Evolutionary conservation across 2,113 vertebrate genomes (phyloP), one percentile per base, ranked within the genome.

Genomic region (Axis porcinus): DNA sequence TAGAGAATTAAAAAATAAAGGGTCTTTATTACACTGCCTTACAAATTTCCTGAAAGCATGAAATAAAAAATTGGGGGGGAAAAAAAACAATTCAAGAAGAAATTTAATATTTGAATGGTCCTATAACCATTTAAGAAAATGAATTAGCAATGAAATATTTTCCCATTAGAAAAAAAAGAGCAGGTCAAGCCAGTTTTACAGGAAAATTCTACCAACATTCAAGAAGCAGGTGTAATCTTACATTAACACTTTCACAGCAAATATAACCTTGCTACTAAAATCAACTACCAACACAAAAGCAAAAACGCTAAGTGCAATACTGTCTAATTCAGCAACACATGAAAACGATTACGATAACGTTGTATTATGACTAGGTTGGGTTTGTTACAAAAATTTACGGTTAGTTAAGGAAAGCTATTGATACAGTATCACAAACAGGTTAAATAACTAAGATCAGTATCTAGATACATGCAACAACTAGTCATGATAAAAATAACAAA

Each of bases 371-470:
- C 21, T 33, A 55, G 36, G 11, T 23, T 89, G 40, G 76, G 52
- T 82, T 74, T 88, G 88, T 87, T 96, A 33, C 19, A 96, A 92
- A 92, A 95, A 60, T 36, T 87, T 25, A 96, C 82, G 57, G 52
- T 92, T 88, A 52, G 60, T 95, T 50, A 81, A 92, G 43, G 25
- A 85, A 92, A 96, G 33, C 60, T 96, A 83, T 83, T 60, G 36
- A 92, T 70, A 45, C 25, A 52, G 25, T 58, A 52, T 83, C 60
- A 54, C 52, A 79, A 90, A 91, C 14, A 86, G n/a, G 7, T 86
- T 78, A 15, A 90, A 89, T 43, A 84, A 93, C 89, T 86, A 28
- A 28, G 33, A 67, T 89, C 60, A 78, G 23, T 47, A 84, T 76
- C 45, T 89, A 85, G 60, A 60, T 67, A 52, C 27, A 55, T 21